Evolutionary conservation across 2,888 invertebrate species (phyloP).

Genomic region (Dryobotodes eremita): DNA sequence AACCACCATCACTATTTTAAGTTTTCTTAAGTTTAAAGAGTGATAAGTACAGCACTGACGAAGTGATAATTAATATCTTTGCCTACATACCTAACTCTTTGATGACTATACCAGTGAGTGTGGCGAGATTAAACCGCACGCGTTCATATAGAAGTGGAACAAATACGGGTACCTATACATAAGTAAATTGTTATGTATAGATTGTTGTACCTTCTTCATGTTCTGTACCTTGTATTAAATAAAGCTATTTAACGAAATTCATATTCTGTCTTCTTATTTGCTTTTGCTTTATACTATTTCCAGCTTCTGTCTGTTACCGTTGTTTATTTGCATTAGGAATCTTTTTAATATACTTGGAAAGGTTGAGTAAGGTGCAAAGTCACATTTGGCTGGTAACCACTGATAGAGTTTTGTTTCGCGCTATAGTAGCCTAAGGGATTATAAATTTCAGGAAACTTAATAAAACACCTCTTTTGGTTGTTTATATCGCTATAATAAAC

Average conservation of each 20-base stretch:
- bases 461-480: constrained; percentile 67
- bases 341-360: background rate
- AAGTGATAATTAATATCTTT: background rate
- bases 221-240: constrained; percentile 16
- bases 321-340: background rate
- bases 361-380: background rate
- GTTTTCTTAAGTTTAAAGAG: background rate
- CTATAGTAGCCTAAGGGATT: background rate
- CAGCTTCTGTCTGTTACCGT: background rate
- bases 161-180: background rate
- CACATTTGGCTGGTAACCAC: background rate
- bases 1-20: too few species aligned
- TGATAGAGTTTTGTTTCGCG: background rate
- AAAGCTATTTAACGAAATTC: background rate
- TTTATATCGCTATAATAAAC: constrained; percentile 90
- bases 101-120: background rate
- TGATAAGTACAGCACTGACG: background rate
- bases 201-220: background rate
- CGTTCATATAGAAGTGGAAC: background rate
- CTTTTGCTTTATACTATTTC: background rate
- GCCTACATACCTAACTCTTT: background rate
- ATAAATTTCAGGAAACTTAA: constrained; percentile 22
- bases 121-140: background rate
- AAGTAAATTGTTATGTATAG: background rate
- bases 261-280: background rate